These are phyloP conservation scores for Mus caroli DNA, from an alignment of 2,797 vertebrate species.

Conservation along the genomic window DNA sequence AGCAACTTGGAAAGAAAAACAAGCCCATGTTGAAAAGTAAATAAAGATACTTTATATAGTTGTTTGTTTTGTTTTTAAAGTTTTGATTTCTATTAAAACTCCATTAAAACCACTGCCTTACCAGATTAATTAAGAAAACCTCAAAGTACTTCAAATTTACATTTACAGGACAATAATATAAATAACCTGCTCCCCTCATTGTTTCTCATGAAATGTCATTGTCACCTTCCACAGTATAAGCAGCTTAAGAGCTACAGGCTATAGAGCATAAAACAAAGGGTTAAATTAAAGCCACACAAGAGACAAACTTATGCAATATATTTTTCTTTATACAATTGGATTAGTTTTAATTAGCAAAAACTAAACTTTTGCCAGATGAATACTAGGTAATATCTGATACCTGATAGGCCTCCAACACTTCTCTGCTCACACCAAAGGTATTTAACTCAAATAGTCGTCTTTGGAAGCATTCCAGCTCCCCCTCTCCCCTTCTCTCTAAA, in stretches of 20 bases:
- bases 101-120: slow-evolving; percentile 41
- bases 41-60: background rate
- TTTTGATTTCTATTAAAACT: slow-evolving; percentile 24
- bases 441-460: slow-evolving; percentile 74
- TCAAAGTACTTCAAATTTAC: slow-evolving; percentile 16
- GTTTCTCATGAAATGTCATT: background rate
- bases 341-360: slow-evolving; percentile 79
- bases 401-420: slow-evolving; percentile 69
- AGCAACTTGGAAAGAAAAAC: slow-evolving; percentile 5
- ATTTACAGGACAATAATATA: background rate
- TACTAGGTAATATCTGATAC: slow-evolving; percentile 72
- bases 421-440: slow-evolving; percentile 81
- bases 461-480: slow-evolving; percentile 80
- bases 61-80: background rate
- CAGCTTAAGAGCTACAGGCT: background rate
- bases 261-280: slow-evolving; percentile 12
- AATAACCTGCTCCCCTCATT: background rate
- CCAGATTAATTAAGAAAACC: slow-evolving; percentile 43
- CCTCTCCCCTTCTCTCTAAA: slow-evolving; percentile 59
- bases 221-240: background rate
- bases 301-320: slow-evolving; percentile 43
- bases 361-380: slow-evolving; percentile 74
- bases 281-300: slow-evolving; percentile 71
- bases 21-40: slow-evolving; percentile 9
- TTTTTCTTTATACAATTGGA: slow-evolving; percentile 66